Evolutionary conservation across 2,797 vertebrate species (phyloP).

Genomic region (Coluber constrictor): DNA sequence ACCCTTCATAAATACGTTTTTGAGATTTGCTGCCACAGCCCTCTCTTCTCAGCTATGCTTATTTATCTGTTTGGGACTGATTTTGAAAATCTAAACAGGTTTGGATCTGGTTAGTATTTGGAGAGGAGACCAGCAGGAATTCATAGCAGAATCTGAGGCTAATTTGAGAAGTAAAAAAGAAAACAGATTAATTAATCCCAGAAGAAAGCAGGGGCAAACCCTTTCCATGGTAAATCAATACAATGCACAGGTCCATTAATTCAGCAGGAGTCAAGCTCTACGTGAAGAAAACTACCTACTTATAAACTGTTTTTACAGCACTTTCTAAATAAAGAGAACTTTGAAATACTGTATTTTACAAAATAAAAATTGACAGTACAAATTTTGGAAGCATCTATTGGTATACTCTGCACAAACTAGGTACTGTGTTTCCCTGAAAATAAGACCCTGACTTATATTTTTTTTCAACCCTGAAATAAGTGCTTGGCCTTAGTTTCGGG

Average conservation of each 20-base stretch:
- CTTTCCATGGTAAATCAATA: not conserved
- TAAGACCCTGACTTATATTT: too few species aligned
- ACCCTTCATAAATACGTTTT: not conserved
- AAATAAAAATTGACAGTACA: not conserved
- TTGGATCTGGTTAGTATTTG: not conserved
- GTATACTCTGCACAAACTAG: not conserved
- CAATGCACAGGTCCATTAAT: not conserved
- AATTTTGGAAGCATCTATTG: not conserved
- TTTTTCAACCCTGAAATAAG: too few species aligned
- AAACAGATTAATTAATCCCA: not conserved
- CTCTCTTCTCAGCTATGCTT: not conserved
- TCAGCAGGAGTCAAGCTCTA: not conserved
- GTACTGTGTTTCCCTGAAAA: too few species aligned
- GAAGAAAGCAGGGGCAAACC: not conserved
- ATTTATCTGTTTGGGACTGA: not conserved
- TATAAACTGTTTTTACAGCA: not conserved
- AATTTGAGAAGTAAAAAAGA: not conserved
- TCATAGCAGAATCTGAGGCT: not conserved
- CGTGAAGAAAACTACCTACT: not conserved
- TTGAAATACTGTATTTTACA: not conserved
- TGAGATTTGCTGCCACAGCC: not conserved
- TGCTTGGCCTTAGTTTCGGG: too few species aligned
- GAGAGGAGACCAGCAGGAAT: not conserved
- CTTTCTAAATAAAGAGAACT: not conserved
- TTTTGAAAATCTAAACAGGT: not conserved